These are phyloP conservation scores for Dryadula phaetusa DNA, from an alignment of 2,888 invertebrate genomes.

Conservation along the genomic window DNA sequence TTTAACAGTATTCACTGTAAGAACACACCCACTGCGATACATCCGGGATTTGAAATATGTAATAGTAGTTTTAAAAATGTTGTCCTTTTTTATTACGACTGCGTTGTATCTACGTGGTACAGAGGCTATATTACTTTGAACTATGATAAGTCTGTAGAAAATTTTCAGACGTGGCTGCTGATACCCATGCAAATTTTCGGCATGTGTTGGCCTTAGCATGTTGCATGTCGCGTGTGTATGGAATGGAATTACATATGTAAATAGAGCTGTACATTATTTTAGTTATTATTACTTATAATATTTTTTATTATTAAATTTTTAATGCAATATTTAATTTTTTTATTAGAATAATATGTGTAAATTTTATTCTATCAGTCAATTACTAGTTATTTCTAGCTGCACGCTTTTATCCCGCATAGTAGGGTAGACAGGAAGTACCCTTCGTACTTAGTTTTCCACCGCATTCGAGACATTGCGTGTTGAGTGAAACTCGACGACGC, in stretches of 20 bases:
- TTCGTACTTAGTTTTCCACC: too few relatives aligned
- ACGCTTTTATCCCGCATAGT: too few relatives aligned
- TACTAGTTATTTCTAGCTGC: too few relatives aligned
- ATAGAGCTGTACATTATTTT: constrained; percentile 41
- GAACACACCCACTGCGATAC: constrained; percentile 61
- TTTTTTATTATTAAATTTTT: constrained; percentile 27
- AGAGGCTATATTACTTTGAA: constrained; percentile 58
- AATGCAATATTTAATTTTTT: neutral
- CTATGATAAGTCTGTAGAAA: constrained; percentile 63
- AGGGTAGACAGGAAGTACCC: too few relatives aligned
- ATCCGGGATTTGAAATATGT: constrained; percentile 69
- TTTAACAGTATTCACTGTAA: constrained; percentile 65
- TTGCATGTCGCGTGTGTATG: constrained; percentile 23
- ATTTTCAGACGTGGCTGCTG: constrained; percentile 67
- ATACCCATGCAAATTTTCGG: constrained; percentile 64
- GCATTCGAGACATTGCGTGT: too few relatives aligned
- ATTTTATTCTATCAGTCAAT: too few relatives aligned
- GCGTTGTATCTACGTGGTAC: constrained; percentile 65
- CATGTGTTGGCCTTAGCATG: constrained; percentile 67
- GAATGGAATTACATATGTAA: constrained; percentile 31
- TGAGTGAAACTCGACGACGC: too few relatives aligned
- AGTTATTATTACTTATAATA: constrained; percentile 38
- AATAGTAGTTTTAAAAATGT: constrained; percentile 58
- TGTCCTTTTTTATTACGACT: constrained; percentile 66
- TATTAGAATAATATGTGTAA: too few relatives aligned